Evolutionary conservation across 2,888 invertebrate genomes (phyloP), one percentile per base, ranked within the genome.

Genomic region (Aphodius sticticus): DNA sequence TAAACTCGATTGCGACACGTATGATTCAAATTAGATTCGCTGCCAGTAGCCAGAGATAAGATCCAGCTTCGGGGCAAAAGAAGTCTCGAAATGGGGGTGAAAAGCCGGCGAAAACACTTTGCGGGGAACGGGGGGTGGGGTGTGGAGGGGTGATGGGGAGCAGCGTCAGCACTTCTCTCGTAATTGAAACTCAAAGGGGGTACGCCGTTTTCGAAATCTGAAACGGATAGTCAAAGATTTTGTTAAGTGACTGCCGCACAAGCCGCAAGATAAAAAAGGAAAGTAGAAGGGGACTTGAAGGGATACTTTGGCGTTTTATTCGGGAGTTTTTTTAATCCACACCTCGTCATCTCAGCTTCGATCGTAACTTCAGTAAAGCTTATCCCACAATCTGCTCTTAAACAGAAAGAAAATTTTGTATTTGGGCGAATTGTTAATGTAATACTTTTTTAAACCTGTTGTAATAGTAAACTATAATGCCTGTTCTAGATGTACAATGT

Each of bases 21-120:
- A 53, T 53, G 53, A 53, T 53, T 53, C 53, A 5, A 53, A 53
- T 53, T 53, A 53, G 53, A 53, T 53, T 53, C 12, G 53, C 53
- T 53, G 53, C 53, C 53, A 53, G 53, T 53, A 7, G 53, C 53
- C 2, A 0, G 53, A 53, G 7, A 53, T 9, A 12, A 53, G 53
- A 53, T 53, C 53, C 26, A 26, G 26, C 26, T 26, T 26, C 9
- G 53, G 12, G 53, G 3, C 53, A 53, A 53, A 53, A 53, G 53
- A 53, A 53, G 12, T 12, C 53, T 53, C 53, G 53, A 53, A 12
- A 9, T 9, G 53, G 12, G 53, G 53, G 74, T n/a, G 37, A 71
- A 71, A 36, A 74, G n/a, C 6, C 37, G 74, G 74, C 37, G 35
- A 74, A 74, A 74, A 74, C 35, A 74, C 37, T 74, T 37, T 74